Percentiles rank a stretch among this genome's conserved stretches.
Evolutionary conservation across 2,113 vertebrate genomes (phyloP).

Genomic region (Rhinolophus sinicus): DNA sequence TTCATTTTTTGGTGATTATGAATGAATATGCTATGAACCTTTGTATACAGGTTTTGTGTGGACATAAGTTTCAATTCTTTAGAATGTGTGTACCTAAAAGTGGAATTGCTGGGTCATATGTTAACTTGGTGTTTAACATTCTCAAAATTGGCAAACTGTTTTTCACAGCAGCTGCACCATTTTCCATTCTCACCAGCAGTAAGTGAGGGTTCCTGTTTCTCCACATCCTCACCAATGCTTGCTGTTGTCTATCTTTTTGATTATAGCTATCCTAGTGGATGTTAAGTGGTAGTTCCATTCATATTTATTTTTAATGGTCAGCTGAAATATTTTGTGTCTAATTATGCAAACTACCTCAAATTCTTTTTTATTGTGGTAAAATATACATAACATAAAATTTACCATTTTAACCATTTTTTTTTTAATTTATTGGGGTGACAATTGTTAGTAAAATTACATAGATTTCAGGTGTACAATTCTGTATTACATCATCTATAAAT

Average conservation of each 20-base stretch:
- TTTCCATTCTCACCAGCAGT: not conserved
- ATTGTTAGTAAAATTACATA: no score
- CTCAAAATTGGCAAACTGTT: not conserved
- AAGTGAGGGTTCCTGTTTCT: not conserved
- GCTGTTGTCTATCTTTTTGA: not conserved
- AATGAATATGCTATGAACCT: not conserved
- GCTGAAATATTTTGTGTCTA: not conserved
- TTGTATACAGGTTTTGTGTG: not conserved
- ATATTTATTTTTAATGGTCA: not conserved
- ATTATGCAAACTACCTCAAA: not conserved
- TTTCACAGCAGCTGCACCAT: not conserved
- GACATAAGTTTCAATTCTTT: not conserved
- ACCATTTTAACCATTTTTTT: not conserved
- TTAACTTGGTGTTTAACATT: not conserved
- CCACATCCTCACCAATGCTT: not conserved
- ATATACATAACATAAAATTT: not conserved
- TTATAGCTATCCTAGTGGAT: not conserved
- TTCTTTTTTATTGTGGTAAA: not conserved
- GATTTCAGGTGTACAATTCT: no score
- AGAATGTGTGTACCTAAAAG: not conserved
- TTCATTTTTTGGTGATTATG: not conserved
- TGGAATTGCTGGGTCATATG: not conserved
- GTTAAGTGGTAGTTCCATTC: not conserved
- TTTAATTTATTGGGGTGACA: no score
- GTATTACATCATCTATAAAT: no score